Evolutionary conservation across 2,888 invertebrate species (phyloP).

Genomic region (Tetropium fuscum): DNA sequence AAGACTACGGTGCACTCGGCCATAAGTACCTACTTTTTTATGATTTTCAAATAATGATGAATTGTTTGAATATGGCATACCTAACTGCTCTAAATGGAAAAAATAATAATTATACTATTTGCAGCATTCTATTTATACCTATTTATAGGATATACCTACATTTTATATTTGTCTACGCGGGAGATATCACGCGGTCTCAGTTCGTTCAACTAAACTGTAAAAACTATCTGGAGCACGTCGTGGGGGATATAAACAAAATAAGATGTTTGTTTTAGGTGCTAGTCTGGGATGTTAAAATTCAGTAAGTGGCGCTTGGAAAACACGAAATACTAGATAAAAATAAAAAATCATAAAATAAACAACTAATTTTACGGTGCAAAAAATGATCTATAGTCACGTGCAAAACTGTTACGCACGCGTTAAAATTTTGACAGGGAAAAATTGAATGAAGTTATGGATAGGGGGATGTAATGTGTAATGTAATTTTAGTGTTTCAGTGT

Average conservation of each 20-base stretch:
- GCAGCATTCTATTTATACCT: no score
- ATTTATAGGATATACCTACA: slow-evolving; percentile 4
- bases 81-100: no score
- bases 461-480: slow-evolving; percentile 1
- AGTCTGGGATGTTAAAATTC: slow-evolving; percentile 10
- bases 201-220: slow-evolving; percentile 1
- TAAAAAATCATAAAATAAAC: no score
- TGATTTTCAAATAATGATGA: no score
- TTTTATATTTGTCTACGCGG: slow-evolving; percentile 4
- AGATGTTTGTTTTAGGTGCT: no score
- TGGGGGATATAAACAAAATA: slow-evolving; percentile 29
- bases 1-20: no score
- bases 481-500: slow-evolving; percentile 16
- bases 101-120: no score
- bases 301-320: slow-evolving; percentile 13
- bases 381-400: slow-evolving; percentile 36
- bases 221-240: slow-evolving; percentile 6
- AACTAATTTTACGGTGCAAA: no score
- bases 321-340: no score
- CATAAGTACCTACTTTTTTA: no score
- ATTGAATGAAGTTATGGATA: slow-evolving; percentile 26
- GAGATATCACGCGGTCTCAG: slow-evolving; percentile 1
- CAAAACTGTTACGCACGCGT: slow-evolving; percentile 37
- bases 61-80: no score
- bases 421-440: slow-evolving; percentile 35